A percentile compares a stretch with the other conserved stretches of the same genome.
These are phyloP conservation scores for Stegophylla sp. DNA, from an alignment of 2,888 invertebrate species.

Conservation along the genomic window DNA sequence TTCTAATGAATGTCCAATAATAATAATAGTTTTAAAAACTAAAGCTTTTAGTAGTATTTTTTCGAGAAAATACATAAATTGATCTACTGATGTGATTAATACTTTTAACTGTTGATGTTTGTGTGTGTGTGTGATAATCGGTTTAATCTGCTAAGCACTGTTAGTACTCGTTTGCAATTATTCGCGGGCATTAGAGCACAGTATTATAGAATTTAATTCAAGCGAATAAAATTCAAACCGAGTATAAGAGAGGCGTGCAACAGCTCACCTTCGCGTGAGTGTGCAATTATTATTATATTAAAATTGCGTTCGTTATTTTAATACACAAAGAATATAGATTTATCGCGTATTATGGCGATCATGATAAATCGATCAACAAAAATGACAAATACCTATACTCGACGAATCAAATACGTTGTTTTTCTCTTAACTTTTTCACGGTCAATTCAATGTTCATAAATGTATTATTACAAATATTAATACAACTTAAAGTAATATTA, in stretches of 20 bases:
- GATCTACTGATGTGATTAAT: background rate
- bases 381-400: background rate
- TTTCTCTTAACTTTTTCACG: background rate
- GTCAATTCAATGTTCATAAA: background rate
- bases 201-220: background rate
- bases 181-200: background rate
- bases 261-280: conserved; percentile 22
- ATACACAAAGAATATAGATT: background rate
- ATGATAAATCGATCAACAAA: conserved; percentile 13
- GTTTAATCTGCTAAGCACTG: background rate
- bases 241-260: conserved; percentile 4
- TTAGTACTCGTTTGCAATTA: background rate
- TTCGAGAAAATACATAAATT: background rate
- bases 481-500: background rate
- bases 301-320: background rate
- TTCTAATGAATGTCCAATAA: background rate
- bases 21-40: background rate
- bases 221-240: background rate
- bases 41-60: background rate
- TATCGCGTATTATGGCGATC: conserved; percentile 25
- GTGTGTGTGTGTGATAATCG: background rate
- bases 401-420: background rate
- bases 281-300: conserved; percentile 19
- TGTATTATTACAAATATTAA: background rate
- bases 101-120: background rate